A percentile compares a stretch with the other conserved stretches of the same genome.
Conservation (phyloP, 2,797 vertebrate genomes). For the Salarias fasciatus region DNA sequence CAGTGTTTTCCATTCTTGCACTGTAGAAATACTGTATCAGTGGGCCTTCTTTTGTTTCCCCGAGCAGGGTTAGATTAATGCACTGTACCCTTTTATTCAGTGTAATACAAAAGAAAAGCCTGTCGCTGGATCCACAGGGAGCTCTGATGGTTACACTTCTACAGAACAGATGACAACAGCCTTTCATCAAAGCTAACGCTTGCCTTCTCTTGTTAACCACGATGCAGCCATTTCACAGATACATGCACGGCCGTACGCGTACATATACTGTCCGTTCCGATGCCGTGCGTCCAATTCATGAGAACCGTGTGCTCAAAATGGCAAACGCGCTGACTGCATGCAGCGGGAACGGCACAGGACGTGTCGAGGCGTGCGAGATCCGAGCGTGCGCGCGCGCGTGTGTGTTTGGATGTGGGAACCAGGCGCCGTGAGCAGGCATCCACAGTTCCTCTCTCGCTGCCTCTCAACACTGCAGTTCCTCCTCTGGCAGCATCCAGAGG, state of each 20-base stretch:
- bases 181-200: constrained; percentile 81
- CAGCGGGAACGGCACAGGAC: constrained; percentile 39
- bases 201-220: constrained; percentile 68
- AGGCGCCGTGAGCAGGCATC: constrained; percentile 37
- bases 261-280: constrained; percentile 1
- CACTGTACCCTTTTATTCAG: constrained; percentile 75
- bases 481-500: constrained; percentile 55
- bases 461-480: constrained; percentile 42
- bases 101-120: constrained; percentile 80
- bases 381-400: constrained; percentile 31
- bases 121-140: constrained; percentile 76
- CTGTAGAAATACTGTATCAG: constrained; percentile 64
- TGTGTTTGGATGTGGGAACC: constrained; percentile 29
- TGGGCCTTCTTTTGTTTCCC: constrained; percentile 65
- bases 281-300: constrained; percentile 1
- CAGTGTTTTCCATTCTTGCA: constrained; percentile 53
- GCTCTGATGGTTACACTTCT: constrained; percentile 76
- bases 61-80: constrained; percentile 81
- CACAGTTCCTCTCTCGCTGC: constrained; percentile 32
- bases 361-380: constrained; percentile 36
- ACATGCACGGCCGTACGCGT: constrained; percentile 28
- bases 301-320: constrained; percentile 17
- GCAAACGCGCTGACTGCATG: neutral
- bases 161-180: constrained; percentile 80
- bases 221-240: constrained; percentile 58